Base-by-base conservation (phyloP, 2,113 vertebrate species). In the Spea bombifrons region DNA sequence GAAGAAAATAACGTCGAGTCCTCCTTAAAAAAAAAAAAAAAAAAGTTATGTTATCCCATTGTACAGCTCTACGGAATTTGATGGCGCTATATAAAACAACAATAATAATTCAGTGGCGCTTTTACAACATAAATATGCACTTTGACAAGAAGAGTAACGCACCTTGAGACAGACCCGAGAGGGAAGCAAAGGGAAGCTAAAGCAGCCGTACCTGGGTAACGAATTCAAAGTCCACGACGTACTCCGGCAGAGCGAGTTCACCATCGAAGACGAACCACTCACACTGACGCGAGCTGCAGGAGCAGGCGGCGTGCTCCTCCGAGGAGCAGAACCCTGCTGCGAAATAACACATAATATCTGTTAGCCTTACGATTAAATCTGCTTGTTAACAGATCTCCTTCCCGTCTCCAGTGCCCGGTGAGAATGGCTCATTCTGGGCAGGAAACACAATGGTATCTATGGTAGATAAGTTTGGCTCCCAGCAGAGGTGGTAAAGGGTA, bases 191-290 rank as follows among this genome's bases (percentile, higher is more conserved):
- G 52, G 52, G 6, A 53, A 53, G 52, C 52, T 1, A 13, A 4
- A 53, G 50, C 50, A 10, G 5, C 4, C 84, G 46, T 83, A 94
- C 92, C 90, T 80, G 71, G 3, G 90, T 90, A 81, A 90, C 12
- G 10, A 93, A 94, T 79, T 95, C 90, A 90, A 95, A 92, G 82
- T 92, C 91, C 68, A 93, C 85, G 44, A 94, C 50, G 83, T 93
- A 92, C 84, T 95, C 93, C 10, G 95, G 93, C 82, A 96, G 85
- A 76, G 94, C 83, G 8, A 96, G 88, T 13, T 95, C 92, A 74
- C 86, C 90, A 70, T 95, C 91, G 82, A 94, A 95, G 74, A 96
- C 84, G 85, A 94, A 92, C 92, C 93, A 96, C 83, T 92, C 87
- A 71, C 79, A 90, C 71, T 89, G 88, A 45, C 85, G 71, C 8